Evolutionary conservation across 2,113 vertebrate species (phyloP), one percentile per base, ranked within the genome.

Genomic region (Athene noctua): DNA sequence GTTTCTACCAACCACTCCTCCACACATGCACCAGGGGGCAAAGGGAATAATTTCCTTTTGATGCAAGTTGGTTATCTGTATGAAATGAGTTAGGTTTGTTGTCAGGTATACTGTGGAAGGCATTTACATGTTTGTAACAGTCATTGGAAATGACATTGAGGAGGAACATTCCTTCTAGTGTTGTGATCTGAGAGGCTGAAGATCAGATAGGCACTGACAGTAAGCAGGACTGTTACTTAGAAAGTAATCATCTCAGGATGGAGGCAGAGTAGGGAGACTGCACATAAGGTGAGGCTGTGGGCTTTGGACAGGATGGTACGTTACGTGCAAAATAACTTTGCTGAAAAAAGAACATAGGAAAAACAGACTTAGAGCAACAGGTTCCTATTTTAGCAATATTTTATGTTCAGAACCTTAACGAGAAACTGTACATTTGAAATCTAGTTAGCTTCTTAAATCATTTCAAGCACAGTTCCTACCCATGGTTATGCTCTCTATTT

Each of bases 261-360:
- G 77, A 86, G 77, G 77, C 8, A 8, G 73, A 77, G 42, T 7
- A 87, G 51, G 38, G 77, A 49, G 38, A 6, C 21, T 27, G 52
- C 0, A 4, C 0, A 4, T 40, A 11, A 85, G 78, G 80, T 72
- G 90, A 88, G 36, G 66, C 73, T 71, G 34, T 22, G 70, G 58
- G 46, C 81, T 80, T 65, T 0, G 1, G 18, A 16, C 0, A 0
- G 63, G 46, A 47, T 0, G 1, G 36, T 42, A 47, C 3, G 0
- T 65, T 46, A 77, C 2, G 0, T 46, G 63, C 36, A 20, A 82
- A 77, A 25, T 13, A 65, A 38, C 32, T 10, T 2, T 2, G 2
- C 34, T 75, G 61, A 68, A 47, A 94, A 83, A 94, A 68, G 10
- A 47, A 72, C 10, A 15, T 3, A 23, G 40, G 1, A 3, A 12